Base-by-base conservation (phyloP, 2,113 vertebrate species). In the Corythornis vintsioides region DNA sequence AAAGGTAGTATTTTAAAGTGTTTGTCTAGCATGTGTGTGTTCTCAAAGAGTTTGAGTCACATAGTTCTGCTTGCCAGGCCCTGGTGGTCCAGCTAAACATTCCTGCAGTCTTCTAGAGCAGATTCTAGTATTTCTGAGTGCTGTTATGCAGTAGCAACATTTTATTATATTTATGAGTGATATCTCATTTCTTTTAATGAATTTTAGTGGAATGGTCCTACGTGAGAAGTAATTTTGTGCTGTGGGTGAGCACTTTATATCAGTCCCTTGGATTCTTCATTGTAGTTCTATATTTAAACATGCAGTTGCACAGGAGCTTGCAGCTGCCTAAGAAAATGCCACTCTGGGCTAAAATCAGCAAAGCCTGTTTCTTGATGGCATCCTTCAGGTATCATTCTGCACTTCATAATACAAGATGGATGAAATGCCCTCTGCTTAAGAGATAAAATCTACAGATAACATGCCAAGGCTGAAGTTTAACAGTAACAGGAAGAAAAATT, bases 1-100 rank as follows among this genome's bases (percentile, higher is more conserved):
- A 70, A 76, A 70, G 75, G n/a, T 83, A 48, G 40, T 87, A 60
- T 89, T 93, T 94, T 79, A 13, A 90, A 85, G 18, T 87, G 69
- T 87, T 91, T 80, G 42, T 91, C 33, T 63, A 33, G 42, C 2
- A 1, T 66, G 28, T 71, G 60, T 73, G 28, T 47, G 6, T 86
- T 77, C 29, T 67, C 56, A 82, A 91, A 76, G 52, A 25, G 18
- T 66, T 57, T 93, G 84, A 93, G 73, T 91, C 69, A 57, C 6
- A 1, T 82, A 40, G 22, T 29, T 89, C 59, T 93, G 74, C 52
- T 55, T 85, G 28, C 64, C 60, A 48, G 78, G 35, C 52, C 14
- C 7, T 38, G 67, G 56, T 74, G 28, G 42, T 59, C 47, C 67
- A 63, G 42, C 63, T 67, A 40, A 90, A 82, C 35, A 31, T 63